phyloP scores from a whole-genome alignment of 2,888 invertebrate genomes.

The Sipha maydis region DNA sequence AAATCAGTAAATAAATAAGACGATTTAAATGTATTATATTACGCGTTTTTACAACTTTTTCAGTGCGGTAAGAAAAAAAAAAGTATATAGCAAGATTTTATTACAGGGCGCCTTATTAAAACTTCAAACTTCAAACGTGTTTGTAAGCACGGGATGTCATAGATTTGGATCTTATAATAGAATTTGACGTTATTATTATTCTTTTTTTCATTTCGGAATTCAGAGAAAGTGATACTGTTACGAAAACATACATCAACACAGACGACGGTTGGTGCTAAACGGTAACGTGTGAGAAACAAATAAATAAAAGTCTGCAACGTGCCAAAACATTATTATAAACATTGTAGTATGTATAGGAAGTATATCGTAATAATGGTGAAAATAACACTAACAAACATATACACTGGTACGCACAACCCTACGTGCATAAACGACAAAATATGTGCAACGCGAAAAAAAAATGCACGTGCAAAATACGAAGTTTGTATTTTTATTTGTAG shows the following conservation, averaged over 20 bases:
- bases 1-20: conserved; percentile 12
- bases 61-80: neutral
- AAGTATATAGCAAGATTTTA: neutral
- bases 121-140: conserved; percentile 20
- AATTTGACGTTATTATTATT: conserved; percentile 2
- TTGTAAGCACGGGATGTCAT: neutral
- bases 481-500: conserved; percentile 42
- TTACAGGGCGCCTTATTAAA: conserved; percentile 5
- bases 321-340: neutral
- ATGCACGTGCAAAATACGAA: conserved; percentile 8
- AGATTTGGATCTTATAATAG: conserved; percentile 7
- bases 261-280: neutral
- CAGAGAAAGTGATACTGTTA: conserved; percentile 11
- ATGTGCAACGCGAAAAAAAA: neutral
- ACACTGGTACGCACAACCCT: neutral
- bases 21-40: neutral
- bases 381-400: neutral
- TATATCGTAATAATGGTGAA: neutral
- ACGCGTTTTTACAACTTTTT: conserved; percentile 9
- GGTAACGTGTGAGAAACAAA: conserved; percentile 4
- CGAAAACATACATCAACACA: neutral
- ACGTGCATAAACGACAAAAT: neutral
- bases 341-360: neutral
- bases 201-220: conserved; percentile 29
- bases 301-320: conserved; percentile 12